Conservation (phyloP, 2,888 invertebrate genomes). For the Eumerus sabulonum region DNA sequence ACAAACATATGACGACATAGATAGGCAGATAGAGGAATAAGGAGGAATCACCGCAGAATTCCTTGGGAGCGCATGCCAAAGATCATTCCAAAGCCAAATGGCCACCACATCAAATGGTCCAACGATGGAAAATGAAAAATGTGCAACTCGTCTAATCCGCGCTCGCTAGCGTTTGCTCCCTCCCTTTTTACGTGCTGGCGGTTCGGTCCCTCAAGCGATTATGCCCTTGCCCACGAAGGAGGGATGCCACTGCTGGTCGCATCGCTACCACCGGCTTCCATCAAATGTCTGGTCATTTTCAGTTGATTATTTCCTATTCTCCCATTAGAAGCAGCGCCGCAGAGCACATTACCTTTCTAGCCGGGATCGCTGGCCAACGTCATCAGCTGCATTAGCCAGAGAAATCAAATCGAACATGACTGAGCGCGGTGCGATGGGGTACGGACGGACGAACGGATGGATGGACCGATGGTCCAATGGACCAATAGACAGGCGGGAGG, state of each 20-base stretch:
- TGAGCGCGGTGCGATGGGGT: conserved; percentile 5
- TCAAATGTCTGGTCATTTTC: conserved; percentile 62
- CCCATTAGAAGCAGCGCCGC: conserved; percentile 61
- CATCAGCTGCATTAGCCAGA: conserved; percentile 17
- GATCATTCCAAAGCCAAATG: conserved; percentile 58
- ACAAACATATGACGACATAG: background rate
- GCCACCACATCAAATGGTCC: conserved; percentile 60
- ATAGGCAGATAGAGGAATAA: too few relatives aligned
- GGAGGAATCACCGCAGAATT: conserved; percentile 41
- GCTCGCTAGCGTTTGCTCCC: too few relatives aligned
- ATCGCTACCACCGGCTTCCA: conserved; percentile 39
- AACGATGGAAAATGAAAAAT: conserved; percentile 63
- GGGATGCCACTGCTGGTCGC: conserved; percentile 34
- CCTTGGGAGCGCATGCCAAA: conserved; percentile 64
- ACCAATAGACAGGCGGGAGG: too few relatives aligned
- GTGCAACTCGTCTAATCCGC: conserved; percentile 65
- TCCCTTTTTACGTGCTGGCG: conserved; percentile 35
- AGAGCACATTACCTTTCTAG: conserved; percentile 47
- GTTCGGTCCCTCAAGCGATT: conserved; percentile 27
- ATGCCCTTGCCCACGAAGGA: conserved; percentile 44
- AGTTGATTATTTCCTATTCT: conserved; percentile 61
- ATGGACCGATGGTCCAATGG: background rate
- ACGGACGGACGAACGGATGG: conserved; percentile 1
- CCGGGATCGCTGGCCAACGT: conserved; percentile 13
- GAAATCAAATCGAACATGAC: conserved; percentile 66